These are phyloP conservation scores for Chionodraco myersi DNA, from an alignment of 2,113 vertebrate genomes.

Conservation along the genomic window DNA sequence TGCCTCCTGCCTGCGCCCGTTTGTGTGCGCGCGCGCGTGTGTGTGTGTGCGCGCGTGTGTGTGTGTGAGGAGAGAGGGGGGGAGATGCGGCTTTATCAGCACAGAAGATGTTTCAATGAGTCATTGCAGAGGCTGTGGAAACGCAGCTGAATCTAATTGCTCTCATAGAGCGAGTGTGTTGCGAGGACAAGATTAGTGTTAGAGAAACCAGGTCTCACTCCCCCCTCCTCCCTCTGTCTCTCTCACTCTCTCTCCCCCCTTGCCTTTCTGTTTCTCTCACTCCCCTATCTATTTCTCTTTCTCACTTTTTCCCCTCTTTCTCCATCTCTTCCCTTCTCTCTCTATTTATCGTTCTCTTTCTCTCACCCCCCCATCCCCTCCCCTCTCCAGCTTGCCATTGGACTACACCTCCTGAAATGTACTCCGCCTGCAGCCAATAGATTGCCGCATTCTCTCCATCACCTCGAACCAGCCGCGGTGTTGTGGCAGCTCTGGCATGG, in stretches of 20 bases:
- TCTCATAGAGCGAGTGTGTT: conserved; percentile 71
- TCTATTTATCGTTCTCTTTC: conserved; percentile 54
- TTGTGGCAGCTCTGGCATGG: conserved; percentile 50
- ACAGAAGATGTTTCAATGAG: conserved; percentile 80
- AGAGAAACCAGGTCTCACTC: conserved; percentile 83
- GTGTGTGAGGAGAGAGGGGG: conserved; percentile 7
- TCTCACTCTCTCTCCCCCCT: conserved; percentile 15
- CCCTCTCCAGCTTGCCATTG: conserved; percentile 85
- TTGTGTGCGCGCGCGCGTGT: conserved; percentile 7
- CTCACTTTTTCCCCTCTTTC: conserved; percentile 21
- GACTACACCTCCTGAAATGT: conserved; percentile 90
- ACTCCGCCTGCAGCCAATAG: conserved; percentile 91
- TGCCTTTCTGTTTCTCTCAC: conserved; percentile 30
- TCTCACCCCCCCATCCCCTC: conserved; percentile 57
- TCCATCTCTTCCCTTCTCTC: conserved; percentile 37
- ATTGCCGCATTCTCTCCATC: conserved; percentile 87
- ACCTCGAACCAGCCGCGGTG: conserved; percentile 78
- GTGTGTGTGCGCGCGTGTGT: not conserved
- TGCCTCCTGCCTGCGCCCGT: conserved; percentile 42
- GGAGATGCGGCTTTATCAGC: conserved; percentile 64
- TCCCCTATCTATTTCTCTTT: conserved; percentile 64
- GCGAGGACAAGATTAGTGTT: conserved; percentile 83
- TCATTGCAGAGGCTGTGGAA: conserved; percentile 75
- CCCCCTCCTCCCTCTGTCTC: conserved; percentile 60
- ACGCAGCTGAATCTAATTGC: conserved; percentile 77